Base-by-base conservation (phyloP, 1,140 invertebrate species). In the Caenorhabditis brenneri region DNA sequence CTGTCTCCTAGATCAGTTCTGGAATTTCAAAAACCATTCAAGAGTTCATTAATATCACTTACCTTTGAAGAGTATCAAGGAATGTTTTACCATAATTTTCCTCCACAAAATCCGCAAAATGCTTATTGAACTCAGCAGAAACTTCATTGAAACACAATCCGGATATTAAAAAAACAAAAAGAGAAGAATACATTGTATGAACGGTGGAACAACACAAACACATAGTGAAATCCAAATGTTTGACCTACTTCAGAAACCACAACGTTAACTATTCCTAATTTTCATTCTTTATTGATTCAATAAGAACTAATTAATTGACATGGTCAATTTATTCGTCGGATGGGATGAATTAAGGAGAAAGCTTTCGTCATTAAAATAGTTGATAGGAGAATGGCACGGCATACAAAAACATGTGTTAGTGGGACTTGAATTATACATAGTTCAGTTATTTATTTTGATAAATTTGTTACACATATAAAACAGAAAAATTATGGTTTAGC, bases 21-120 rank as follows among this genome's bases (percentile, higher is more conserved):
- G 7, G 29, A 19, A 79, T 29, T 33, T 33, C 55, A 29, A 7
- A 10, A 22, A 19, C 5, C 51, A n/a, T n/a, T n/a, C 24, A 55
- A 15, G n/a, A 5, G n/a, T 53, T 19, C 58, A 24, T 49, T 29
- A 55, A 29, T 42, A 15, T 0, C 24, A 29, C 16, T 9, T 22
- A 87, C 88, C 88, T 79, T 78, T 89, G 88, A 33, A 89, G 60
- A 27, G 88, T 80, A 22, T 65, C 42, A 24, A 82, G 49, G 53
- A 89, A 88, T 79, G 89, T 88, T 12, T 88, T 88, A 0, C 88
- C 88, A 83, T 85, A 89, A 27, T 88, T 49, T 49, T 88, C 82
- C 19, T 49, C 46, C 1, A 89, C 65, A 86, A 86, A 89, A 39
- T 84, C 69, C 3, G 79, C 74, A 78, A 88, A 88, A 81, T 88